Base-by-base conservation (phyloP, 2,888 invertebrate genomes). In the Tetragnatha montana region DNA sequence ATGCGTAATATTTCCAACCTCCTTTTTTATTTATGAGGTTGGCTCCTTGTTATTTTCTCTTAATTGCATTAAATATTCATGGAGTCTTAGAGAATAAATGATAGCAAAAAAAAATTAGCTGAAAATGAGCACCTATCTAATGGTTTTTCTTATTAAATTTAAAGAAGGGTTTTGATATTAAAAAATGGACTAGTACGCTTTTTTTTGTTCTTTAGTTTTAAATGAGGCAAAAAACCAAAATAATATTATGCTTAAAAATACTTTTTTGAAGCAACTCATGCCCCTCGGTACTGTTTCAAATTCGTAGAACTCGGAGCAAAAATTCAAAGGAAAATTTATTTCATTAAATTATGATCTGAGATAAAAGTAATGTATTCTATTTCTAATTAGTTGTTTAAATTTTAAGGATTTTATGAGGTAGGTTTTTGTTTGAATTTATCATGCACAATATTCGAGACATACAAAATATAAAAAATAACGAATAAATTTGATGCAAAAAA, bases 31-130 rank as follows among this genome's bases (percentile, higher is more conserved):
- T 73, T 35, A 50, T 22, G 35, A 35, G 22, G 22, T 10, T n/a
- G 19, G n/a, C n/a, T 47, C 17, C n/a, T 76, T 76, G 49, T 50
- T 76, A n/a, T 49, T 47, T 17, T n/a, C n/a, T 35, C 73, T 51
- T 74, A 60, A 82, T 82, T 82, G 50, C 82, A 73, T 74, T 82
- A 51, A 19, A 60, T 73, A 82, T 82, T 82, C 82, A 82, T 73
- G 82, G 60, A 74, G 60, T 22, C 12, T 14, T 14, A 14, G 2
- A 22, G 60, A 60, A 51, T 81, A 19, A 73, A 81, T 71, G 22
- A 75, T 70, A 49, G 47, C 10, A 12, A 81, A 73, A 81, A 73
- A 81, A 81, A 75, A 21, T 75, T 12, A 47, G 10, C 35, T 22
- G 35, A 47, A 75, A 75, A 75, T 17, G 75, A 75, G 6, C 12